Evolutionary conservation across 2,888 invertebrate genomes (phyloP), one percentile per base, ranked within the genome.

Genomic region (Anoplius nigerrimus): DNA sequence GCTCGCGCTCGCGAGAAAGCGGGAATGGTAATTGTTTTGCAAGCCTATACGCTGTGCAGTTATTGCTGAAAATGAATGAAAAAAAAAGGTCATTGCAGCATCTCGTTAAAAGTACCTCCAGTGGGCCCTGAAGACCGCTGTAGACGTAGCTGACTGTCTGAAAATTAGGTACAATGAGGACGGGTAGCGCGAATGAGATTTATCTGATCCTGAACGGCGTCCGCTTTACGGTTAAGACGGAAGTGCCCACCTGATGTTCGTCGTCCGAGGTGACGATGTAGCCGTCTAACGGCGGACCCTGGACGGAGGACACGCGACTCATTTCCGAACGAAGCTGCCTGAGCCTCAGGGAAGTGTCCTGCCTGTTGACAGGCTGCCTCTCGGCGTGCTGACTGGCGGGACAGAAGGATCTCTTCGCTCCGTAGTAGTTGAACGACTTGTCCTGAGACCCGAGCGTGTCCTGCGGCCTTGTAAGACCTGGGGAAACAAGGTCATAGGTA

Each of bases 251-350:
- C 92, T 94, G 93, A 90, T 96, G 96, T 82, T 95, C 95, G 85
- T 96, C 96, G 69, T 92, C 93, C 60, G 93, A 93, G 58, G 95
- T 94, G 61, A 96, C 89, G 62, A 96, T 91, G 80, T 95, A 95
- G 0, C 94, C 96, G 81, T 95, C 92, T 8, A 94, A 85, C 1
- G 89, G 82, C 22, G 89, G 86, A 11, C 90, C 90, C 69, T 89
- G 88, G n/a, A 91, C 83, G 6, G 88, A 82, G 16, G 89, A 86
- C 27, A 90, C 86, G 11, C 88, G 89, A 27, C 74, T 81, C 91
- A 92, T 91, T 73, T 90, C 88, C 2, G 88, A 81, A 71, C 92
- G 85, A 27, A 92, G 81, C 66, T 85, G 85, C 55, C 79, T 81
- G 43, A 91, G 76, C 73, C 88, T 79, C 56, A 81, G 45, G 42